Evolutionary conservation across 2,797 vertebrate genomes (phyloP).

Genomic region (Balearica regulorum): DNA sequence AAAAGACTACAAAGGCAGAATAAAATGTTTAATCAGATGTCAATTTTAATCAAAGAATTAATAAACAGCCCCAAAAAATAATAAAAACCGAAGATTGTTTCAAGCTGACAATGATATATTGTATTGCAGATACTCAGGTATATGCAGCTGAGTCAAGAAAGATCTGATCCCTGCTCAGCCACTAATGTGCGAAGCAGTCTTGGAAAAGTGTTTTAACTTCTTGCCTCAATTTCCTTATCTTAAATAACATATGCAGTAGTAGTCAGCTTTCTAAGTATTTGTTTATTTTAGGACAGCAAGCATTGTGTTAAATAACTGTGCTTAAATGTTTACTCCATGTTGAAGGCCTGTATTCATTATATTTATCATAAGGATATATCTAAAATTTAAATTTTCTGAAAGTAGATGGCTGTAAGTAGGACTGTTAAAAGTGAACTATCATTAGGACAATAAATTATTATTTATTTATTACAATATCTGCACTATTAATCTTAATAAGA

Average conservation of each 20-base stretch:
- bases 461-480: neutral
- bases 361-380: neutral
- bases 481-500: neutral
- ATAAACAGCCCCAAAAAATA: neutral
- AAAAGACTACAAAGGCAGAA: conserved; percentile 29
- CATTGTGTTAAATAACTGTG: neutral
- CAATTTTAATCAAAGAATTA: conserved; percentile 22
- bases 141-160: neutral
- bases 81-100: neutral
- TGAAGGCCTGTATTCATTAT: neutral
- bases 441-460: neutral
- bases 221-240: neutral
- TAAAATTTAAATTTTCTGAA: neutral
- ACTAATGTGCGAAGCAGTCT: neutral
- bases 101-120: neutral
- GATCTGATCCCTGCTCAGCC: neutral
- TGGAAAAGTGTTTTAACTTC: neutral
- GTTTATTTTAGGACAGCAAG: neutral
- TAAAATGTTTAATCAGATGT: conserved; percentile 26
- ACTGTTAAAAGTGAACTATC: neutral
- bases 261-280: neutral
- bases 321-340: neutral
- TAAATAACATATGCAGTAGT: neutral
- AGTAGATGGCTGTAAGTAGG: neutral
- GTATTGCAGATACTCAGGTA: neutral